phyloP scores from a whole-genome alignment of 53 echinoderm and acorn worm genomes.

The Paracentrotus lividus region DNA sequence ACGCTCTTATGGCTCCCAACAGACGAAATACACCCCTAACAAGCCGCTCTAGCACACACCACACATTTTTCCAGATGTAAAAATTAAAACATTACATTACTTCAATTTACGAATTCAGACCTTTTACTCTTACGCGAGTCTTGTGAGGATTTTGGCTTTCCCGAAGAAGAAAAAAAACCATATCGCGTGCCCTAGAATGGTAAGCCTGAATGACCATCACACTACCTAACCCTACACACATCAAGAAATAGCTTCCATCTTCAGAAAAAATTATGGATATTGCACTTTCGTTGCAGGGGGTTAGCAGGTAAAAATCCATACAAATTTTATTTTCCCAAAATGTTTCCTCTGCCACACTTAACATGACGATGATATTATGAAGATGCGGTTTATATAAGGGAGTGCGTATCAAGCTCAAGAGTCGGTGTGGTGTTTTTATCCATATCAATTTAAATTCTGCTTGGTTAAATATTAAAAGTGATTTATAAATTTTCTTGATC shows the following conservation, averaged over 20 bases:
- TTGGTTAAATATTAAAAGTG: conserved; percentile 57
- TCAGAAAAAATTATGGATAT: conserved; percentile 18
- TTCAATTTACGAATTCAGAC: not conserved
- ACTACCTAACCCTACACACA: not conserved
- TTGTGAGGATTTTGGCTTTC: not conserved
- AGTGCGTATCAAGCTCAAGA: not conserved
- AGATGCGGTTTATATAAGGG: conserved; percentile 19
- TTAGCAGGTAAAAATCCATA: conserved; percentile 52
- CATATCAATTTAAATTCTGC: conserved; percentile 57
- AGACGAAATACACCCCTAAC: too few relatives aligned
- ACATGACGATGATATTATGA: not conserved
- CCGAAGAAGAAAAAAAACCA: not conserved
- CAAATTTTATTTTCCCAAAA: conserved; percentile 59
- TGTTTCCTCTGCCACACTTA: conserved; percentile 17
- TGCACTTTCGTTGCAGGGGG: conserved; percentile 36
- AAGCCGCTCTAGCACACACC: not conserved
- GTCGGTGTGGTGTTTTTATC: not conserved
- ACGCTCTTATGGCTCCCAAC: too few relatives aligned
- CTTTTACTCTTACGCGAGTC: not conserved
- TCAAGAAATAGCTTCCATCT: not conserved
- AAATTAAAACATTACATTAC: not conserved
- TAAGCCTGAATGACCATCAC: conserved; percentile 13
- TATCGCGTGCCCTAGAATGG: conserved; percentile 19
- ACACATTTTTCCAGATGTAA: too few relatives aligned
- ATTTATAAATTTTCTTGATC: conserved; percentile 43